Conservation (phyloP, 2,113 vertebrate genomes). For the Ictalurus furcatus region DNA sequence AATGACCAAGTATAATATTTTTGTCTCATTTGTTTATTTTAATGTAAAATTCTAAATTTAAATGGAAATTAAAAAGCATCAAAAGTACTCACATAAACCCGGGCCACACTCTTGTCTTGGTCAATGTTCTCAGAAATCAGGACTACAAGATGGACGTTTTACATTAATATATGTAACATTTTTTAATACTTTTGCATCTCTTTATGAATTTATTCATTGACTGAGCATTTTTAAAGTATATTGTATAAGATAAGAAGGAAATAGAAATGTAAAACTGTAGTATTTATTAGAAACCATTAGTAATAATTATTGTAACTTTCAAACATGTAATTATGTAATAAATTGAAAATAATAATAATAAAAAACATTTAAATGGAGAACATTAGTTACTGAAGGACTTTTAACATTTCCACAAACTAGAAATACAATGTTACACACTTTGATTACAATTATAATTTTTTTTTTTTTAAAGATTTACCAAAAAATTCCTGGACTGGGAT, state of each 20-base stretch:
- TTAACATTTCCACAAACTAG: background rate
- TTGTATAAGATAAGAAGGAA: background rate
- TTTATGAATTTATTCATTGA: background rate
- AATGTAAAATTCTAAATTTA: background rate
- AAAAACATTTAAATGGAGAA: background rate
- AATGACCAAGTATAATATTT: too few species aligned
- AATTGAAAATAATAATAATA: background rate
- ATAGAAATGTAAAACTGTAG: background rate
- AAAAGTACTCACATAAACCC: conserved; percentile 67
- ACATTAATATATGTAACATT: background rate
- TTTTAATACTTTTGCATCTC: background rate
- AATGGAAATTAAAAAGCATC: background rate
- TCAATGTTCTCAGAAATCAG: conserved; percentile 69
- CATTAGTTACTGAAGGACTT: background rate
- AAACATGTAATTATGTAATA: background rate
- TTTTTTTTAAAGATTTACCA: conserved; percentile 69
- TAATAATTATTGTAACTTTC: background rate
- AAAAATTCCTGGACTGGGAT: conserved; percentile 66
- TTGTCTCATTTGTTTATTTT: too few species aligned
- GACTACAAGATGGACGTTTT: conserved; percentile 55
- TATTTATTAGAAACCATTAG: background rate
- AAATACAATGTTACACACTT: background rate
- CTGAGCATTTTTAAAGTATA: background rate
- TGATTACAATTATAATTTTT: background rate
- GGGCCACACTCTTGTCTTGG: conserved; percentile 64